Evolutionary conservation across 2,888 invertebrate species (phyloP), one percentile per base, ranked within the genome.

Genomic region (Endotricha flammealis): DNA sequence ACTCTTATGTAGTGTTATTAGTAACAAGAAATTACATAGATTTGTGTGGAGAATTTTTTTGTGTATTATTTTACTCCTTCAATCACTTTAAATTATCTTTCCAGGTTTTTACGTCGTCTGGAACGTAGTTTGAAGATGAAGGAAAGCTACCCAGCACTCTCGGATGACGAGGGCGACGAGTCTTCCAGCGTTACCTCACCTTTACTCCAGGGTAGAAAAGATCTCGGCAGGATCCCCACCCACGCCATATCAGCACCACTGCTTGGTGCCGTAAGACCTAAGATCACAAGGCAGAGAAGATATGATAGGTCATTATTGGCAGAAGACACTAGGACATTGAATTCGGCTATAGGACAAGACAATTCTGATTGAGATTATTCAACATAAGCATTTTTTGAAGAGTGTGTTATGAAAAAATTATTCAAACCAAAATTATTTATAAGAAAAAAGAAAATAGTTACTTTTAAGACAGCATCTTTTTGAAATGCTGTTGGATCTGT

Each of bases 111-210:
- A 36, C 87, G 91, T 51, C 88, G 93, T 49, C 72, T 93, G 56
- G 92, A 93, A 62, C 88, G 90, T 59, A 93, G 92, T 60, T 77
- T 93, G 52, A 91, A 92, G 72, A 88, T 90, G 68, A 90, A 90
- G 52, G 91, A 91, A 60, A 88, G 83, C 52, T 82, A 88, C 50
- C 88, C 89, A 34, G 88, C 89, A 40, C 77, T 88, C 48, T 90
- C 90, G 31, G 88, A 89, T 52, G 90, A 90, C 53, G 82, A 88
- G 63, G 87, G 87, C 22, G 87, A 87, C 60, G 89, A 89, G 44
- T 91, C 91, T 9, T 90, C 91, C 12, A 88, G 89, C 57, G 90
- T 90, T 25, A 91, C 91, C 14, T 91, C 91, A 2, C 91, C 91
- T 1, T 68, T 91, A 2, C 76, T 90, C 2, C 82, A 86, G 48